Evolutionary conservation across 2,113 vertebrate species (phyloP).

Genomic region (Myanophis thanlyinensis): DNA sequence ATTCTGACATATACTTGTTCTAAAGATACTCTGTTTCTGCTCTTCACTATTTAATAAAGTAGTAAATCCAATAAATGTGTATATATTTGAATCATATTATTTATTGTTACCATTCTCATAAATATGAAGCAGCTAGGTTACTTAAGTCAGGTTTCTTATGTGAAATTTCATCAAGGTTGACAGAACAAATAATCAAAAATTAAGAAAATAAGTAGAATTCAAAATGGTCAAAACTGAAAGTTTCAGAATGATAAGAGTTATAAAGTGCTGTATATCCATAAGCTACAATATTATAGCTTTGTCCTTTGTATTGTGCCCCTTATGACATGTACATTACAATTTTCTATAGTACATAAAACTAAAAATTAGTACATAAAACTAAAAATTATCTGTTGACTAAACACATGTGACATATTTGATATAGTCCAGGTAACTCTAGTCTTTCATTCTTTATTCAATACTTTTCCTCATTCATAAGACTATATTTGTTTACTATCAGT

Average conservation of each 20-base stretch:
- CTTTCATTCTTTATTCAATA: conserved; percentile 25
- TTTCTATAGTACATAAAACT: conserved; percentile 1
- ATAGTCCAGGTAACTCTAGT: not conserved
- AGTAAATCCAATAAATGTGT: not conserved
- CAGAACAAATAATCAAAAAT: not conserved
- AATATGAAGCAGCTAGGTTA: conserved; percentile 28
- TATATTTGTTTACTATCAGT: conserved; percentile 47
- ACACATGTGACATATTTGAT: not conserved
- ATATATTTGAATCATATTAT: not conserved
- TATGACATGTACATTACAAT: not conserved
- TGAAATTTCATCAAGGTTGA: not conserved
- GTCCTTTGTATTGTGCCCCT: not conserved
- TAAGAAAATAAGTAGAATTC: too few relatives aligned
- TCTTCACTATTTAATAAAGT: not conserved
- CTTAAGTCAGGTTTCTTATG: conserved; percentile 23
- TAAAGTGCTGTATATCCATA: not conserved
- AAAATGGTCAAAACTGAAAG: not conserved
- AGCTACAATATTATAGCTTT: not conserved
- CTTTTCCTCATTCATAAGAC: conserved; percentile 25
- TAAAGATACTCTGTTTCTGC: not conserved
- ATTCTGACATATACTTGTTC: not conserved
- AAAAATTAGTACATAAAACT: conserved; percentile 1
- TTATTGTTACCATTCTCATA: conserved; percentile 40
- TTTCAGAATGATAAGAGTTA: not conserved
- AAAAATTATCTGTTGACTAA: not conserved